A percentile compares a stretch with the other conserved stretches of the same genome.
phyloP scores from a whole-genome alignment of 1,140 invertebrate genomes.

The Hestina assimilis region DNA sequence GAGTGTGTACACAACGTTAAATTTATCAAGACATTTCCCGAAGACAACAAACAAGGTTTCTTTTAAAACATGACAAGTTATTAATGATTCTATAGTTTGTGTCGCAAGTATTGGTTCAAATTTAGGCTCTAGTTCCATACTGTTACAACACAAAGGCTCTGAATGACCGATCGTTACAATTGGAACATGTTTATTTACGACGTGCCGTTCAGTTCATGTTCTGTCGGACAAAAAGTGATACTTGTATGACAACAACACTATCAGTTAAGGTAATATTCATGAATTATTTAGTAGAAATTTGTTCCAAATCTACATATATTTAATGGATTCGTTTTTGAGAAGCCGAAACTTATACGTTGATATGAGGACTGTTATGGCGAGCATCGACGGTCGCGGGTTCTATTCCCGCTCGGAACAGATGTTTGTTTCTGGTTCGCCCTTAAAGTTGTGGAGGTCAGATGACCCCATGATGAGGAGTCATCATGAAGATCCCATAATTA shows the following conservation, averaged over 20 bases:
- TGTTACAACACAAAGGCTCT: neutral
- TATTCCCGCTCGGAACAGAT: too few relatives aligned
- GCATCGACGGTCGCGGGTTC: too few relatives aligned
- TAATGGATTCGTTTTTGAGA: neutral
- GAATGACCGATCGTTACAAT: neutral
- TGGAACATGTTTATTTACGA: conserved; percentile 18
- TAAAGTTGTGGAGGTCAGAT: too few relatives aligned
- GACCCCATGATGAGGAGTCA: too few relatives aligned
- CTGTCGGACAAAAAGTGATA: conserved; percentile 12
- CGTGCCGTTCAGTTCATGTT: neutral
- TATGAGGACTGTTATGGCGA: too few relatives aligned
- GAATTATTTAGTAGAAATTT: conserved; percentile 23
- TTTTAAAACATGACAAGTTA: conserved; percentile 12
- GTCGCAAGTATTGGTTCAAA: neutral
- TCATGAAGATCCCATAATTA: too few relatives aligned
- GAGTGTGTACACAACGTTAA: neutral
- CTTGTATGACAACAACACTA: conserved; percentile 14
- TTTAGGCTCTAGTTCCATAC: neutral
- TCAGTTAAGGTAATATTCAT: conserved; percentile 16
- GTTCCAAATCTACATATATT: neutral
- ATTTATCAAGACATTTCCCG: conserved; percentile 3
- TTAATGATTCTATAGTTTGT: conserved; percentile 9
- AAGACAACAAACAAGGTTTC: neutral
- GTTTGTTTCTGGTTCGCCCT: too few relatives aligned
- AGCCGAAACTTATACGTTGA: neutral